These are phyloP conservation scores for Aphelenchoides besseyi DNA, from an alignment of 1,140 invertebrate species.

Conservation along the genomic window DNA sequence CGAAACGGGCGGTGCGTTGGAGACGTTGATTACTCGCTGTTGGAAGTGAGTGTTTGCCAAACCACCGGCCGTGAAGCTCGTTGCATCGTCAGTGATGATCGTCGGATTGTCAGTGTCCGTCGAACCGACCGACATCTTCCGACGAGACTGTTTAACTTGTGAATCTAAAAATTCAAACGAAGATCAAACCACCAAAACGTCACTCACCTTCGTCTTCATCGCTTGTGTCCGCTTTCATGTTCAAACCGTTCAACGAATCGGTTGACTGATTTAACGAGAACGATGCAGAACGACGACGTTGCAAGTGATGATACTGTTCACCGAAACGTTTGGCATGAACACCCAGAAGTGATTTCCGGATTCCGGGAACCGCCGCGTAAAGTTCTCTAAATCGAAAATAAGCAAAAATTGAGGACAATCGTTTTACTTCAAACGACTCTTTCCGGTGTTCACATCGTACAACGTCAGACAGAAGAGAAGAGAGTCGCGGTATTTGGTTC, in stretches of 20 bases:
- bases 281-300: slow-evolving; percentile 44
- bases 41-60: slow-evolving; percentile 54
- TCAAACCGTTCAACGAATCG: slow-evolving; percentile 24
- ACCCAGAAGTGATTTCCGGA: slow-evolving; percentile 57
- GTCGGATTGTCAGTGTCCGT: background rate
- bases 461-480: slow-evolving; percentile 58
- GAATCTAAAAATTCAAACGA: background rate
- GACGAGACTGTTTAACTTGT: slow-evolving; percentile 21
- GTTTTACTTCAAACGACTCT: slow-evolving; percentile 47
- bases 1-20: slow-evolving; percentile 61
- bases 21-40: slow-evolving; percentile 61
- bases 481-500: slow-evolving; percentile 60
- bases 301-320: slow-evolving; percentile 59
- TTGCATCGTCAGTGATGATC: slow-evolving; percentile 29
- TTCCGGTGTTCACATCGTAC: slow-evolving; percentile 62
- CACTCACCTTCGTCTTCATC: slow-evolving; percentile 33
- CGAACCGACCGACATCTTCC: slow-evolving; percentile 24
- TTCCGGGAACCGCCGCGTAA: slow-evolving; percentile 62
- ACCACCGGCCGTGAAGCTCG: slow-evolving; percentile 46
- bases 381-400: slow-evolving; percentile 50
- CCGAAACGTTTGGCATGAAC: slow-evolving; percentile 60
- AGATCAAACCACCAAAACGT: background rate
- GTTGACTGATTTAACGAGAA: slow-evolving; percentile 35
- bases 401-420: slow-evolving; percentile 7
- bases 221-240: slow-evolving; percentile 1